Conservation (phyloP, 2,113 vertebrate species). For the Festucalex cinctus region DNA sequence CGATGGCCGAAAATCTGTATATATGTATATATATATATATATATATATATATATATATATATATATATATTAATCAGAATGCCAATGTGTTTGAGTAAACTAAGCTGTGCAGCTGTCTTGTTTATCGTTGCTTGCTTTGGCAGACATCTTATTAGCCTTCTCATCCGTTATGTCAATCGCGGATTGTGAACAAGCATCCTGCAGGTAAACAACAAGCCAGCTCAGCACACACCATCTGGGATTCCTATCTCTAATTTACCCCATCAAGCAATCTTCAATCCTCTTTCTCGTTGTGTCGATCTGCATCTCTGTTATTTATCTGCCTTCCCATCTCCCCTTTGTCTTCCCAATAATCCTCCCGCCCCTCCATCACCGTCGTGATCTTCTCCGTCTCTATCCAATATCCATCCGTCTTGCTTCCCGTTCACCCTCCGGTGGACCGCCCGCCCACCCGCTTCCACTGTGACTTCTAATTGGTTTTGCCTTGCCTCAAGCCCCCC, state of each 20-base stretch:
- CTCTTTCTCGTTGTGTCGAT: slow-evolving; percentile 7
- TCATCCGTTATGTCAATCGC: neutral
- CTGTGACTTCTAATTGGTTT: slow-evolving; percentile 56
- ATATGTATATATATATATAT: too few species aligned
- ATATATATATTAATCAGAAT: neutral
- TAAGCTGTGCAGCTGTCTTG: neutral
- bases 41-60: neutral
- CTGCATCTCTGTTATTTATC: slow-evolving; percentile 33
- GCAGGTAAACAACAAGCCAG: neutral
- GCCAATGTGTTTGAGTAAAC: neutral
- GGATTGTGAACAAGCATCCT: neutral
- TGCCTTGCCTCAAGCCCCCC: slow-evolving; percentile 48
- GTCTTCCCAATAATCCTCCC: slow-evolving; percentile 44
- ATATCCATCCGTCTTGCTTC: slow-evolving; percentile 47
- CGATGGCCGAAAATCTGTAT: too few species aligned
- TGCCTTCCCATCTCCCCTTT: slow-evolving; percentile 33
- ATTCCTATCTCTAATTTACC: slow-evolving; percentile 14
- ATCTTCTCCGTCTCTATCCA: slow-evolving; percentile 44
- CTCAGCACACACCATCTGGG: slow-evolving; percentile 11
- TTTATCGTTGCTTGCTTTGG: neutral
- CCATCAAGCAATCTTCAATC: slow-evolving; percentile 7
- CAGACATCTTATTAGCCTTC: neutral
- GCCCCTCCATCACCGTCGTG: slow-evolving; percentile 26
- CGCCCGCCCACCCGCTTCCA: slow-evolving; percentile 11
- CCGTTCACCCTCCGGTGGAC: neutral